Conservation (phyloP, 2,113 vertebrate genomes). For the Litocranius walleri region DNA sequence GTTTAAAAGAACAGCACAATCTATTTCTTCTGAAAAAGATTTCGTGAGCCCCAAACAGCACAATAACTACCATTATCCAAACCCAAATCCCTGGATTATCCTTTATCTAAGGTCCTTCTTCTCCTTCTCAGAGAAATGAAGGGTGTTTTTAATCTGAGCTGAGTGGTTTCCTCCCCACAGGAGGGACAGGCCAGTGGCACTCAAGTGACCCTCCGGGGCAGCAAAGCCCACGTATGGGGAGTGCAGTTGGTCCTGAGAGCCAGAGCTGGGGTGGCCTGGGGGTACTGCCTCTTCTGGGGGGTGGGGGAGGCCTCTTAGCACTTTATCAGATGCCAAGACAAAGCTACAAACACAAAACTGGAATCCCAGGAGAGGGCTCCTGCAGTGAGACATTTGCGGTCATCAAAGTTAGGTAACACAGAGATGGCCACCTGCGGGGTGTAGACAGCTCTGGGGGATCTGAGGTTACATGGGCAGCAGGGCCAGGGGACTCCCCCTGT, state of each 20-base stretch:
- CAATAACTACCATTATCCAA: not conserved
- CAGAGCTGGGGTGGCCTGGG: accelerated
- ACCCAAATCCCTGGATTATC: not conserved
- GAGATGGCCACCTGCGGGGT: not conserved
- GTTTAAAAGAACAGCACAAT: not conserved
- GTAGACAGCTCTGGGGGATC: too few relatives aligned
- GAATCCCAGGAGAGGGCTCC: accelerated
- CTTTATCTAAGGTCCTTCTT: not conserved
- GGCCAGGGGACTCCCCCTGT: accelerated
- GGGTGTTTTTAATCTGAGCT: not conserved
- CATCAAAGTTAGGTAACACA: accelerated
- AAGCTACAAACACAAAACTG: accelerated
- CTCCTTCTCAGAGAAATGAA: not conserved
- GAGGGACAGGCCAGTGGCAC: not conserved
- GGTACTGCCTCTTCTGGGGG: not conserved
- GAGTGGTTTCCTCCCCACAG: not conserved
- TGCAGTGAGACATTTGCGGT: accelerated
- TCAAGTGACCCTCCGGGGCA: not conserved
- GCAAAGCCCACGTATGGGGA: not conserved
- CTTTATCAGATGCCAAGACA: not conserved
- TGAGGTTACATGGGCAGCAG: not conserved
- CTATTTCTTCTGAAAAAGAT: not conserved
- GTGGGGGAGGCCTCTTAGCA: too few relatives aligned
- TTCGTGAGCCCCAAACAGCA: not conserved
- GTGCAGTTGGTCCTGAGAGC: accelerated